Evolutionary conservation across 1,140 invertebrate species (phyloP).

Genomic region (Bombus terrestris): DNA sequence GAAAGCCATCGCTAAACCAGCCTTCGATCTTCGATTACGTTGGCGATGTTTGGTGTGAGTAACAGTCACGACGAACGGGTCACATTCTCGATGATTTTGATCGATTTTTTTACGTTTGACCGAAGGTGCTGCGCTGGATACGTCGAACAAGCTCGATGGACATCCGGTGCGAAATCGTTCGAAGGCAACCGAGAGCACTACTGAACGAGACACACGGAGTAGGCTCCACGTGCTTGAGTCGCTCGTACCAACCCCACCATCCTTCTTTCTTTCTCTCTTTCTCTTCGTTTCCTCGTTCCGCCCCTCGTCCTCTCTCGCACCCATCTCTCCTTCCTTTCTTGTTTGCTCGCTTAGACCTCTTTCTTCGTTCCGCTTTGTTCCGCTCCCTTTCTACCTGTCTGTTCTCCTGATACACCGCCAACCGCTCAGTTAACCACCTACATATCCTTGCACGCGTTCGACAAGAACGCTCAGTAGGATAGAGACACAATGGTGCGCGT

Average conservation of each 20-base stretch:
- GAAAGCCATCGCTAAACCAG: constrained; percentile 29
- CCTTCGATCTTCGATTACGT: background rate
- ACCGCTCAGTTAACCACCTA: constrained; percentile 63
- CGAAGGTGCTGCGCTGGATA: constrained; percentile 5
- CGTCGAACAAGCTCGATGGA: constrained; percentile 40
- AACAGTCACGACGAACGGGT: background rate
- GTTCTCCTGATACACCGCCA: constrained; percentile 61
- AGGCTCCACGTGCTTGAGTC: constrained; percentile 77
- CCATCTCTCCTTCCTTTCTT: constrained; percentile 54
- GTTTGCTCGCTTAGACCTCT: constrained; percentile 47
- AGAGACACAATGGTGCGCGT: constrained; percentile 6
- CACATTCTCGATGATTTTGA: constrained; percentile 48
- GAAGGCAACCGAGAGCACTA: constrained; percentile 76
- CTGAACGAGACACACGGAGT: constrained; percentile 76
- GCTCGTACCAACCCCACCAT: constrained; percentile 75
- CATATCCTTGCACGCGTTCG: constrained; percentile 61
- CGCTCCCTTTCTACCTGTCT: constrained; percentile 54
- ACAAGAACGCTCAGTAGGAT: constrained; percentile 19
- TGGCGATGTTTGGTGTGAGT: background rate
- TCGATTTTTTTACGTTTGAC: constrained; percentile 12
- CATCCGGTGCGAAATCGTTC: constrained; percentile 72
- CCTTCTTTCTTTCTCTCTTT: constrained; percentile 64
- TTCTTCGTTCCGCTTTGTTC: constrained; percentile 57
- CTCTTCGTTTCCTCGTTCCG: constrained; percentile 37
- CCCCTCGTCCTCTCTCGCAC: constrained; percentile 50